Percentiles rank a stretch among this genome's conserved stretches.
Conservation (phyloP, 2,113 vertebrate genomes). For the Falcunculus frontatus region DNA sequence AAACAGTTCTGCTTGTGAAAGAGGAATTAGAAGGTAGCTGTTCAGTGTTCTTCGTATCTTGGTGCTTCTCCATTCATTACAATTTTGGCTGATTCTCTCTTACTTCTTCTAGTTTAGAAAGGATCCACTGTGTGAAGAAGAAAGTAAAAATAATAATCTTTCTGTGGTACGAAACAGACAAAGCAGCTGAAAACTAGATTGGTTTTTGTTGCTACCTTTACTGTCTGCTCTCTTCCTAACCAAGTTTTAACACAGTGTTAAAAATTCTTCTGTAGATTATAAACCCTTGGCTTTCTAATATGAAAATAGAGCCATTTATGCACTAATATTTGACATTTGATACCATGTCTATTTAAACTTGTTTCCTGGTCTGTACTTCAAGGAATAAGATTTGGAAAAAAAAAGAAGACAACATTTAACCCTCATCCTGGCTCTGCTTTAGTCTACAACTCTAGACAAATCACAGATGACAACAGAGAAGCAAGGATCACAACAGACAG, state of each 20-base stretch:
- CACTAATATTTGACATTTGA: background rate
- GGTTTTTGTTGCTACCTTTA: background rate
- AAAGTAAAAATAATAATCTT: background rate
- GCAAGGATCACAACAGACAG: background rate
- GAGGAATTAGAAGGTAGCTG: background rate
- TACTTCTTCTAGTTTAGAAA: constrained; percentile 88
- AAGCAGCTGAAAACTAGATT: background rate
- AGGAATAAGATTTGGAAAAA: background rate
- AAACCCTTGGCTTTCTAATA: background rate
- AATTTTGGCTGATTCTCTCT: constrained; percentile 83
- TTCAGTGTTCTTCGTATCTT: background rate
- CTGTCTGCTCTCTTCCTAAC: background rate
- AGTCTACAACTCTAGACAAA: background rate
- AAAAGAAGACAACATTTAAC: background rate
- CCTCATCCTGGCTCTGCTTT: background rate
- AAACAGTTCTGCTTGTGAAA: background rate
- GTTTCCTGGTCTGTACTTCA: background rate
- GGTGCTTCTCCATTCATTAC: constrained; percentile 14
- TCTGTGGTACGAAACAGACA: background rate
- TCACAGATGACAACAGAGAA: background rate
- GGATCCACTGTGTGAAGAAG: constrained; percentile 85
- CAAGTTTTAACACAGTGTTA: background rate
- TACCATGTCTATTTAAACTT: background rate
- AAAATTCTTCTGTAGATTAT: background rate
- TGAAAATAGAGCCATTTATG: background rate